These are phyloP conservation scores for Hyperoodon ampullatus DNA, from an alignment of 2,113 vertebrate species.

Conservation along the genomic window DNA sequence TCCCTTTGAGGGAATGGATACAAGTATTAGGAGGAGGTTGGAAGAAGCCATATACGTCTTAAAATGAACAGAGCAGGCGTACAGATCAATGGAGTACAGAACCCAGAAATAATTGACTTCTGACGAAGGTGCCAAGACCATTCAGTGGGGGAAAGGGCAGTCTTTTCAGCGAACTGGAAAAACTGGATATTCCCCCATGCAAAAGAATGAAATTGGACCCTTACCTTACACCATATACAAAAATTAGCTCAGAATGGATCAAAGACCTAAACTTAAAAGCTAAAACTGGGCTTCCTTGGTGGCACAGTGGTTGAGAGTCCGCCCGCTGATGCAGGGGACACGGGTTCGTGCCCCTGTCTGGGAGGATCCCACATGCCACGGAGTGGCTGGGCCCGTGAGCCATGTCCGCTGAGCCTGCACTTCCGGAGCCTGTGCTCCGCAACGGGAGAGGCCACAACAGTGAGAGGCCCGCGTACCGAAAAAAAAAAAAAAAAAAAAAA, in stretches of 20 bases:
- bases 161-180: slow-evolving; percentile 36
- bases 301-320: no score
- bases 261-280: neutral
- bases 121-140: neutral
- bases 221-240: neutral
- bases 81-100: neutral
- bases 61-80: neutral
- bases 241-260: neutral
- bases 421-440: no score
- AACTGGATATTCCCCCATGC: neutral
- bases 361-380: no score
- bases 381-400: no score
- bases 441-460: no score
- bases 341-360: no score
- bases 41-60: slow-evolving; percentile 11
- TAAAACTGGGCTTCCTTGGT: neutral
- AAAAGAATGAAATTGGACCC: neutral
- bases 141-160: neutral
- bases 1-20: neutral
- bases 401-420: no score
- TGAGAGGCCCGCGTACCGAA: no score
- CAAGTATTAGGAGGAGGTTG: neutral
- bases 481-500: neutral
- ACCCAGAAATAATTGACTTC: neutral
- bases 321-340: no score